Conservation (phyloP, 2,113 vertebrate species). For the Octodon degus region DNA sequence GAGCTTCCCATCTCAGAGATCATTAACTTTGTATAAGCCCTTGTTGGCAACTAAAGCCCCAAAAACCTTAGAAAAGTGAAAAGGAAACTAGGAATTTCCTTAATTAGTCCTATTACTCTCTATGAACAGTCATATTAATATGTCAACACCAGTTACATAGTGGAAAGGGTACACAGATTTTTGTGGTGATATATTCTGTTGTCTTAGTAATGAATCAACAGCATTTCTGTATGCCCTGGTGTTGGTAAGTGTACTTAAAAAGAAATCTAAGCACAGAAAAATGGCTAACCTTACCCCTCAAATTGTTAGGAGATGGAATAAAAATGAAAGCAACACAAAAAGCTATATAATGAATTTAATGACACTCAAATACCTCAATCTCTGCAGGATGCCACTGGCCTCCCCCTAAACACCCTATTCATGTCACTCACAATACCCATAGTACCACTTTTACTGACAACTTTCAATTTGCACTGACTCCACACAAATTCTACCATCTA, state of each 20-base stretch:
- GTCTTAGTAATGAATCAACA: constrained; percentile 58
- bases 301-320: constrained; percentile 72
- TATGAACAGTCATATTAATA: neutral
- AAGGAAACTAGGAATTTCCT: constrained; percentile 16
- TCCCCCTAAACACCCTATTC: constrained; percentile 71
- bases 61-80: constrained; percentile 23
- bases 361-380: constrained; percentile 67
- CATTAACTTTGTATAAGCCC: constrained; percentile 14
- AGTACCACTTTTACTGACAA: constrained; percentile 69
- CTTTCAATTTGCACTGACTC: constrained; percentile 74
- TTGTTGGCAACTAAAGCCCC: constrained; percentile 44
- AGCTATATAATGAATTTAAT: constrained; percentile 77
- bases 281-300: constrained; percentile 58
- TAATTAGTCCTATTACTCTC: constrained; percentile 34
- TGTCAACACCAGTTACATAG: constrained; percentile 59
- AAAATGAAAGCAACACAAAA: constrained; percentile 73
- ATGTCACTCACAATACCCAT: constrained; percentile 67
- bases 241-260: constrained; percentile 21
- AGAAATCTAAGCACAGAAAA: constrained; percentile 58
- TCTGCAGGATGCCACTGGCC: constrained; percentile 68
- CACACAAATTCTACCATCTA: constrained; percentile 64
- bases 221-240: constrained; percentile 13
- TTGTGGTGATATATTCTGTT: constrained; percentile 27
- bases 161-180: constrained; percentile 26
- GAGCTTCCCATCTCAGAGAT: neutral